These are phyloP conservation scores for Ostrea edulis DNA, from an alignment of 1,140 invertebrate species.

Conservation along the genomic window DNA sequence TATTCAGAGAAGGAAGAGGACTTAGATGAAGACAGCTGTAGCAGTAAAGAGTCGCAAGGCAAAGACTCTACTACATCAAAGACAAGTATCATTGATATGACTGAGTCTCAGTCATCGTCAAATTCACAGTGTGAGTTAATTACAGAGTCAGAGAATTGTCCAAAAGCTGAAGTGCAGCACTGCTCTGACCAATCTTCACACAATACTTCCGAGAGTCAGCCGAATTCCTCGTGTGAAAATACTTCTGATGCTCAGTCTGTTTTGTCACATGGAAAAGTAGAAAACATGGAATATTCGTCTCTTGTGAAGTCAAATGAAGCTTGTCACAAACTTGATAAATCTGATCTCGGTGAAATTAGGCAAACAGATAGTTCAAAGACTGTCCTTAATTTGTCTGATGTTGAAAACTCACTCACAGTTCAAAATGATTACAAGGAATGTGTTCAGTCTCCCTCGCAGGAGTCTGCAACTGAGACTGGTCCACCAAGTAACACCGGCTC, in stretches of 20 bases:
- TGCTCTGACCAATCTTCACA: neutral
- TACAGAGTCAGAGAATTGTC: neutral
- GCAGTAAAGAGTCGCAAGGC: neutral
- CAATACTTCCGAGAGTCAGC: neutral
- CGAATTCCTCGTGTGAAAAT: too few species aligned
- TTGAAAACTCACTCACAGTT: neutral
- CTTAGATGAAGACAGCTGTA: neutral
- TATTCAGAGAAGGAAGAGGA: neutral
- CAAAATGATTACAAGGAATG: neutral
- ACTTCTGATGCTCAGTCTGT: neutral
- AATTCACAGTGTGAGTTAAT: neutral
- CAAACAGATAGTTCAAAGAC: neutral
- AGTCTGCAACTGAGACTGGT: neutral
- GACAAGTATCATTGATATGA: neutral
- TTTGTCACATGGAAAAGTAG: neutral
- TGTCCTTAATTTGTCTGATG: neutral
- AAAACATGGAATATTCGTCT: neutral
- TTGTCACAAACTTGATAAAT: neutral
- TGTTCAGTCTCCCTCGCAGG: neutral
- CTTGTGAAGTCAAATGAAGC: neutral
- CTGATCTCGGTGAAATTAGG: neutral
- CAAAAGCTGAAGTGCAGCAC: neutral
- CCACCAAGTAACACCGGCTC: slow-evolving; percentile 26
- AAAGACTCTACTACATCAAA: neutral
- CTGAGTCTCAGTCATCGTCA: neutral